Evolutionary conservation across 2,888 invertebrate species (phyloP), one percentile per base, ranked within the genome.

Genomic region (Hydroisotoma schaefferi): DNA sequence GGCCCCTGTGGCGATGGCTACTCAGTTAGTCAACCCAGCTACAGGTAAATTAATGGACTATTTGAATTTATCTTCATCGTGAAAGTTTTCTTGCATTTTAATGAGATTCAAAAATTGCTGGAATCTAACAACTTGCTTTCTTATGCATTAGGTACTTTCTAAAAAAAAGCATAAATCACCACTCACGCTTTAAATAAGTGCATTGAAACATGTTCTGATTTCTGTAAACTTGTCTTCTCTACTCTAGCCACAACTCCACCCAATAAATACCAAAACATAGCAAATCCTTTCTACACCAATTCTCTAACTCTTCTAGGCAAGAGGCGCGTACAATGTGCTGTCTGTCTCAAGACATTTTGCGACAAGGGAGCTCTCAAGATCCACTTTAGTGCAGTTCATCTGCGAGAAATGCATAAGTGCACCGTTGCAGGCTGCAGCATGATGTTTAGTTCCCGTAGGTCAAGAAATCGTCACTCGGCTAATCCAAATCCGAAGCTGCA

Each of bases 311-410:
- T 18, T 38, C 8, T 43, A 67, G 93, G 93, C 0, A 98, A 98
- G 79, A 95, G 95, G 76, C 84, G 98, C 68, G 97, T 98, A 2
- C 93, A 97, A 77, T 99, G 99, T 78, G 94, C 95, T 74, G 94
- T 95, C 43, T 99, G 99, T 77, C 81, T 95, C 64, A 99, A 99
- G 80, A 98, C 98, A 18, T 99, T 99, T 80, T 99, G 99, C 82
- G 99, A 99, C 81, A 99, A 99, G 80, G 99, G 98, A 63, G 99
- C 99, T 1, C 82, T 99, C 25, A 99, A 99, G 80, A 99, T 99
- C 6, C 99, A 99, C 77, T 98, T 97, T 76, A 95, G 95, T 53
- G 99, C 99, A 0, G 99, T 99, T 10, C 99, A 99, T 77, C 80
- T 98, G 62, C 85, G 97, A 40, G 99, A 99, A 81, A 99, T 99